Conservation (phyloP, 1,140 invertebrate species). For the Atopsyche davidsoni region DNA sequence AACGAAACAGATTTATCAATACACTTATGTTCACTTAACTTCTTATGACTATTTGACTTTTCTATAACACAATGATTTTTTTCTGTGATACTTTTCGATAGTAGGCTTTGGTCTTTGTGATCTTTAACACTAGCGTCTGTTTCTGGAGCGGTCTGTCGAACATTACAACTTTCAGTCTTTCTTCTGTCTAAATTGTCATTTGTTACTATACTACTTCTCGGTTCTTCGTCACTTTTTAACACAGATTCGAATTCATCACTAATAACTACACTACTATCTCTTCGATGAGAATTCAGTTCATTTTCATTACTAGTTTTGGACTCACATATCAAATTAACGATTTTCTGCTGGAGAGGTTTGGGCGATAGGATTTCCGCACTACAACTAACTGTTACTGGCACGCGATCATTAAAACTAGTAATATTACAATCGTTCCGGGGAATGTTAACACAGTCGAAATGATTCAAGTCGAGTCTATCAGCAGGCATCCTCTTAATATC, state of each 20-base stretch:
- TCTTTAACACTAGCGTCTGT: conserved; percentile 21
- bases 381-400: conserved; percentile 22
- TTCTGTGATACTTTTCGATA: conserved; percentile 17
- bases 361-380: conserved; percentile 8
- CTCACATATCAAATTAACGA: conserved; percentile 17
- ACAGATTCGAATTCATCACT: conserved; percentile 15
- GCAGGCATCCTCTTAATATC: conserved; percentile 35
- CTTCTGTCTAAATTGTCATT: conserved; percentile 32
- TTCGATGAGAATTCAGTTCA: conserved; percentile 23
- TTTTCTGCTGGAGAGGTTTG: conserved; percentile 16
- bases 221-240: conserved; percentile 21
- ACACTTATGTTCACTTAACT: conserved; percentile 17
- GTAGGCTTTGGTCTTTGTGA: conserved; percentile 25
- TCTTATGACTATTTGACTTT: conserved; percentile 26
- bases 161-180: conserved; percentile 26
- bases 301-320: conserved; percentile 22
- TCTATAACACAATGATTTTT: conserved; percentile 27
- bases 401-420: conserved; percentile 23
- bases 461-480: conserved; percentile 11
- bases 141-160: conserved; percentile 11
- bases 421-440: conserved; percentile 25
- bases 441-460: conserved; percentile 26
- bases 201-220: conserved; percentile 24
- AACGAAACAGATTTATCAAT: conserved; percentile 6
- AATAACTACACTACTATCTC: conserved; percentile 19